These are phyloP conservation scores for Rousettus madagascariensis DNA, from an alignment of 2,797 vertebrate genomes.

Conservation along the genomic window DNA sequence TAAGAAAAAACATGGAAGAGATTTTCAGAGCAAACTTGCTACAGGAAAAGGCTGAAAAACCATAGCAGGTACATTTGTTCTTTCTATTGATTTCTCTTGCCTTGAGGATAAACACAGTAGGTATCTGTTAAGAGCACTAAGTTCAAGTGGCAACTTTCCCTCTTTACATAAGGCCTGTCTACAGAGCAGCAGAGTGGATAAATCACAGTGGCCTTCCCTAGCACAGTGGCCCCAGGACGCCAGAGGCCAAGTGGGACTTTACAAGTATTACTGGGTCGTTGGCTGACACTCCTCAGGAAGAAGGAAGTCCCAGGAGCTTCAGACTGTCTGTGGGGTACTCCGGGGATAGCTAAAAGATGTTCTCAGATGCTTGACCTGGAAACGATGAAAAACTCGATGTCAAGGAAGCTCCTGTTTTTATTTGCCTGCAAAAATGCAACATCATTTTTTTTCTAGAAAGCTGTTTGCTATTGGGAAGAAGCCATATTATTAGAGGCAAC, in stretches of 20 bases:
- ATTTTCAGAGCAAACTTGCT: background rate
- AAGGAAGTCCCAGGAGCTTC: background rate
- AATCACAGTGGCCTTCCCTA: accelerated
- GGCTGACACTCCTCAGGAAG: background rate
- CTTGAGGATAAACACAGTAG: background rate
- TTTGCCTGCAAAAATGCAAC: background rate
- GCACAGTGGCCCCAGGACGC: background rate
- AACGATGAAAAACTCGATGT: background rate
- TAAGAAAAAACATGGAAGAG: background rate
- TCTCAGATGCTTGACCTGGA: background rate
- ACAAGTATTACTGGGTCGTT: background rate
- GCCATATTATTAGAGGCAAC: too few relatives aligned
- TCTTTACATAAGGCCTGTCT: background rate
- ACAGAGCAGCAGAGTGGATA: background rate
- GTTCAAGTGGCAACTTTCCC: background rate
- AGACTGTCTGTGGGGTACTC: background rate
- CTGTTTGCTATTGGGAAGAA: background rate
- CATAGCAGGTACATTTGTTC: background rate
- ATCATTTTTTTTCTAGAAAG: background rate
- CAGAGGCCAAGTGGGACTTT: background rate
- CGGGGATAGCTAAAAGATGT: background rate
- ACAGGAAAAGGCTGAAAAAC: background rate
- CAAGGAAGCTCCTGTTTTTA: background rate
- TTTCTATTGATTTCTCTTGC: background rate
- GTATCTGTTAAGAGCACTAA: background rate